These are phyloP conservation scores for Neotragus pygmaeus DNA, from an alignment of 2,113 vertebrate species.

Conservation along the genomic window DNA sequence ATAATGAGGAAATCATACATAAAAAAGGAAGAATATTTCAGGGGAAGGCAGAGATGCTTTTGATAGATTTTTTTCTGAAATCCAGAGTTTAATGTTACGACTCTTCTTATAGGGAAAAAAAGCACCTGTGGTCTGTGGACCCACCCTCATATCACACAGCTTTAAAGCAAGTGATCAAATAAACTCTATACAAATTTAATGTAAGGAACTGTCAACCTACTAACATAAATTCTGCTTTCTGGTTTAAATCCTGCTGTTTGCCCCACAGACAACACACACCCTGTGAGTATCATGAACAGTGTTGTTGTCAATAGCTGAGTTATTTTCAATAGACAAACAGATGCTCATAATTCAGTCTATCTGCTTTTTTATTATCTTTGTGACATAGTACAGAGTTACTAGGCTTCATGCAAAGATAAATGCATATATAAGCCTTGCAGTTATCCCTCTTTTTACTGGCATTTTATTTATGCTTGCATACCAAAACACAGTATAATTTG, in stretches of 20 bases:
- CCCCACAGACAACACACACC: not conserved
- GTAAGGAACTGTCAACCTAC: not conserved
- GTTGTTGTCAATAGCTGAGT: slow-evolving; percentile 29
- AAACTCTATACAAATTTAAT: not conserved
- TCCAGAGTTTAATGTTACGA: not conserved
- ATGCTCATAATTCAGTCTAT: slow-evolving; percentile 38
- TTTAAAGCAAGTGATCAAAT: not conserved
- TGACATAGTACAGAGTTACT: slow-evolving; percentile 19
- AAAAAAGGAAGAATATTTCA: not conserved
- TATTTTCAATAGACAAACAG: not conserved
- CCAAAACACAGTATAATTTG: not conserved
- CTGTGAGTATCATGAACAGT: not conserved
- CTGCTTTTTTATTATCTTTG: slow-evolving; percentile 48
- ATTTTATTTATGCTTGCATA: slow-evolving; percentile 23
- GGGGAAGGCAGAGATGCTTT: not conserved
- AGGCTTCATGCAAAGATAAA: slow-evolving; percentile 42
- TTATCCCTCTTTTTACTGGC: slow-evolving; percentile 24
- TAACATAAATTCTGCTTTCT: not conserved
- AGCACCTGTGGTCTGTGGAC: no score
- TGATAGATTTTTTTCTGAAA: not conserved
- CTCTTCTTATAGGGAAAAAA: not conserved
- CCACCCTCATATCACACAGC: not conserved
- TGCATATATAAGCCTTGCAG: slow-evolving; percentile 10
- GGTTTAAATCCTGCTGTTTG: not conserved
- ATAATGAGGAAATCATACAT: no score